A percentile compares a stretch with the other conserved stretches of the same genome.
Conservation (phyloP, 2,888 invertebrate genomes). For the Agrochola macilenta region DNA sequence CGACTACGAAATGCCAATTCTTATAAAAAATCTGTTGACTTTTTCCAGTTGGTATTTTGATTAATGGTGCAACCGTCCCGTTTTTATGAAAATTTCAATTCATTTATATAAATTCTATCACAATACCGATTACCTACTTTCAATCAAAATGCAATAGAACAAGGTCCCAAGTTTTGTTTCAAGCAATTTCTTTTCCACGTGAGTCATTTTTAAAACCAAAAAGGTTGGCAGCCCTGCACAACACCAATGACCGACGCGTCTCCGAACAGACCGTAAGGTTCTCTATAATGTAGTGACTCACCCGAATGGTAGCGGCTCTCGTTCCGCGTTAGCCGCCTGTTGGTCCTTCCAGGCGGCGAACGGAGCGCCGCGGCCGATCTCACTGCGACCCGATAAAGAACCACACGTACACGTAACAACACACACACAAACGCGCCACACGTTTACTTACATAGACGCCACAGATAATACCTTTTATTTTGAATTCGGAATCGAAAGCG, state of each 20-base stretch:
- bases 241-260: conserved; percentile 73
- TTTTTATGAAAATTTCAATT: not conserved
- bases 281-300: conserved; percentile 89
- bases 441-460: conserved; percentile 63
- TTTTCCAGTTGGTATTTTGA: not conserved
- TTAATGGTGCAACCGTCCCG: not conserved
- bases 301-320: conserved; percentile 99
- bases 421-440: conserved; percentile 76
- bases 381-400: conserved; percentile 91
- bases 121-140: not conserved
- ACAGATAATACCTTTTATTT: conserved; percentile 62
- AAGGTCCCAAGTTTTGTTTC: not conserved
- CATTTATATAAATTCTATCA: not conserved
- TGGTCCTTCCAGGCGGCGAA: conserved; percentile 93
- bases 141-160: not conserved
- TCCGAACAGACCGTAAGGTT: conserved; percentile 73
- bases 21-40: not conserved
- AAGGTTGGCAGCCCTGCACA: conserved; percentile 63
- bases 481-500: conserved; percentile 71
- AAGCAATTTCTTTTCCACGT: not conserved
- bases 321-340: conserved; percentile 97
- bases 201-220: conserved; percentile 22
- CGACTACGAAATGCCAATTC: not conserved
- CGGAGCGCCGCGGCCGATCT: conserved; percentile 88
- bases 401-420: conserved; percentile 83